Percentiles rank a stretch among this genome's conserved stretches.
These are phyloP conservation scores for Drosophila burlai DNA, from an alignment of 1,140 invertebrate species.

Conservation along the genomic window DNA sequence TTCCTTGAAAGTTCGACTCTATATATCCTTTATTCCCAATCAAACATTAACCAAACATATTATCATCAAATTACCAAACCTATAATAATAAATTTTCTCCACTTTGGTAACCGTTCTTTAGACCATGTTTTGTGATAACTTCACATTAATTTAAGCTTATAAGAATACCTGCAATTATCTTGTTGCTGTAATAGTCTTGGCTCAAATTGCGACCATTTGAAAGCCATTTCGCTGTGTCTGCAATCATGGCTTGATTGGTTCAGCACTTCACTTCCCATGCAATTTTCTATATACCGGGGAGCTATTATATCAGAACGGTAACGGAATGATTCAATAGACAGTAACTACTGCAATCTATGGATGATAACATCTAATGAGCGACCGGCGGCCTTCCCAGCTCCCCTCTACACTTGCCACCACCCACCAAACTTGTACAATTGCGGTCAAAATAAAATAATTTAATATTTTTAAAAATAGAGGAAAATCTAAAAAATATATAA, in stretches of 20 bases:
- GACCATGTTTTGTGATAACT: not conserved
- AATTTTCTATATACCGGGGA: slow-evolving; percentile 13
- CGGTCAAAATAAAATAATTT: not conserved
- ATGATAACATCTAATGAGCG: slow-evolving; percentile 50
- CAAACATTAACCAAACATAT: not conserved
- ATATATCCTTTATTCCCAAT: too few species aligned
- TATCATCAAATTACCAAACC: not conserved
- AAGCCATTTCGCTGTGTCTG: slow-evolving; percentile 24
- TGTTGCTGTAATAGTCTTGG: slow-evolving; percentile 14
- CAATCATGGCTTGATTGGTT: slow-evolving; percentile 32
- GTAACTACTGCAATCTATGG: slow-evolving; percentile 51
- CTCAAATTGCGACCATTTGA: slow-evolving; percentile 12
- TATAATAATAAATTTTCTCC: not conserved
- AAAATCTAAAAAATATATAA: too few species aligned
- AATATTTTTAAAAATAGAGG: not conserved
- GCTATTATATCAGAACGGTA: slow-evolving; percentile 55
- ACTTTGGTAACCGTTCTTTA: not conserved
- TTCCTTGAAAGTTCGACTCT: not conserved
- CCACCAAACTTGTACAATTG: not conserved
- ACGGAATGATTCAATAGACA: slow-evolving; percentile 57
- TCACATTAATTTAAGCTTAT: not conserved
- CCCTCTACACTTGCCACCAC: not conserved
- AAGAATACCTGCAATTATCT: slow-evolving; percentile 13
- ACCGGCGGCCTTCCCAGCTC: slow-evolving; percentile 7
- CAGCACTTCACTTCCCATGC: slow-evolving; percentile 32